Evolutionary conservation across 92 coral and sea anemone species (phyloP).

Genomic region (Metridium senile): DNA sequence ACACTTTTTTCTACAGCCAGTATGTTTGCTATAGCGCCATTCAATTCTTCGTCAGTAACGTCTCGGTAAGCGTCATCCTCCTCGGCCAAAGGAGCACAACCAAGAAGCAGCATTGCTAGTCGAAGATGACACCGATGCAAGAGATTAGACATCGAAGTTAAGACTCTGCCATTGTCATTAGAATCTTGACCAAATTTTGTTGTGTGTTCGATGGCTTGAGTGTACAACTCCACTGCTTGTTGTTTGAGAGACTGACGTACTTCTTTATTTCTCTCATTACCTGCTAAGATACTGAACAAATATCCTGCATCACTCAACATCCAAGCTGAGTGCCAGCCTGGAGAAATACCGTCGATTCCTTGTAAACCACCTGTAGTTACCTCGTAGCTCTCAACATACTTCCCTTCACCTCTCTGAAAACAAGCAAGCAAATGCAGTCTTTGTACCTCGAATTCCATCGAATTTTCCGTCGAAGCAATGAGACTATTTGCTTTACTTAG

Average conservation of each 20-base stretch:
- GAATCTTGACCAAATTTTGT: not conserved
- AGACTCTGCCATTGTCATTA: too few species aligned
- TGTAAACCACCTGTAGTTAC: slow-evolving; percentile 35
- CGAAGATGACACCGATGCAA: slow-evolving; percentile 43
- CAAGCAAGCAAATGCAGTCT: slow-evolving; percentile 42
- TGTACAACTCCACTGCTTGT: slow-evolving; percentile 41
- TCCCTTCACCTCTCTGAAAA: slow-evolving; percentile 36
- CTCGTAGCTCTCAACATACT: slow-evolving; percentile 29
- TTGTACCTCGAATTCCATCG: slow-evolving; percentile 33
- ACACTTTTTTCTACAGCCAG: slow-evolving; percentile 37
- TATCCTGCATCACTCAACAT: slow-evolving; percentile 42
- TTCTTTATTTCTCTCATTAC: slow-evolving; percentile 29
- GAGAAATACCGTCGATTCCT: slow-evolving; percentile 26
- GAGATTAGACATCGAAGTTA: slow-evolving; percentile 31
- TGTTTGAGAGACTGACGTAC: slow-evolving; percentile 35
- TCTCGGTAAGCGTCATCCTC: slow-evolving; percentile 13
- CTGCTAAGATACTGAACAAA: slow-evolving; percentile 41
- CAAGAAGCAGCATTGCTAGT: slow-evolving; percentile 43
- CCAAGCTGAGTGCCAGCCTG: slow-evolving; percentile 48
- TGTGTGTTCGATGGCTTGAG: slow-evolving; percentile 38
- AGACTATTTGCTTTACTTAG: slow-evolving; percentile 28
- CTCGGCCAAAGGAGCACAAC: slow-evolving; percentile 42
- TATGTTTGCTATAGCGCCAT: slow-evolving; percentile 20
- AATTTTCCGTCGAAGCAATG: slow-evolving; percentile 26
- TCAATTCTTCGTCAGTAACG: slow-evolving; percentile 21